Percentiles rank a stretch among this genome's conserved stretches.
Conservation (phyloP, 1,140 invertebrate genomes). For the Holcopasites calliopsidis region DNA sequence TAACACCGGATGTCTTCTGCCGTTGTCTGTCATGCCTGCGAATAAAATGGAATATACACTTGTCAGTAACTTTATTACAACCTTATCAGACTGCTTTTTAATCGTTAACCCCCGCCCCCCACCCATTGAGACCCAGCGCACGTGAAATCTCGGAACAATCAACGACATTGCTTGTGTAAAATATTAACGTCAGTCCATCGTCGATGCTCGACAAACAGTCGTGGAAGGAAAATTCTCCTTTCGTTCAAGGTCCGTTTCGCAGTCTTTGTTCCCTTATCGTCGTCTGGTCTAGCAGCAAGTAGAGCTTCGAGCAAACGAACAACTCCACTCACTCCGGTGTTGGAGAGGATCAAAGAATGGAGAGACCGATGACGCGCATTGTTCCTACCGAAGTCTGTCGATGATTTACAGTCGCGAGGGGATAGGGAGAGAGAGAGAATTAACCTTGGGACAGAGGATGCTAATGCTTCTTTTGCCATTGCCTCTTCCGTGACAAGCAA, state of each 20-base stretch:
- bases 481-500: background rate
- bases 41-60: constrained; percentile 20
- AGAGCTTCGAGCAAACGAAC: background rate
- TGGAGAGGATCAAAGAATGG: background rate
- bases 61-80: no score
- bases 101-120: no score
- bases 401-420: constrained; percentile 18
- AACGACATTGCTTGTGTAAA: background rate
- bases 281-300: background rate
- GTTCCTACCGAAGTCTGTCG: constrained; percentile 22
- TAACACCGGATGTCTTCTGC: constrained; percentile 89
- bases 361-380: background rate
- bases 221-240: background rate
- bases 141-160: background rate
- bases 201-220: background rate
- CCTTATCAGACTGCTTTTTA: no score
- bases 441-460: constrained; percentile 33
- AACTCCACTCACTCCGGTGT: constrained; percentile 2
- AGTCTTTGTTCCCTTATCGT: background rate
- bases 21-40: constrained; percentile 76
- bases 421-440: constrained; percentile 8
- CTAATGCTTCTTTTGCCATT: constrained; percentile 33
- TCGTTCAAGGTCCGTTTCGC: constrained; percentile 12
- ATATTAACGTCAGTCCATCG: background rate
- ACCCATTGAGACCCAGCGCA: background rate